Conservation (phyloP, 2,113 vertebrate species). For the Ammodytes marinus region DNA sequence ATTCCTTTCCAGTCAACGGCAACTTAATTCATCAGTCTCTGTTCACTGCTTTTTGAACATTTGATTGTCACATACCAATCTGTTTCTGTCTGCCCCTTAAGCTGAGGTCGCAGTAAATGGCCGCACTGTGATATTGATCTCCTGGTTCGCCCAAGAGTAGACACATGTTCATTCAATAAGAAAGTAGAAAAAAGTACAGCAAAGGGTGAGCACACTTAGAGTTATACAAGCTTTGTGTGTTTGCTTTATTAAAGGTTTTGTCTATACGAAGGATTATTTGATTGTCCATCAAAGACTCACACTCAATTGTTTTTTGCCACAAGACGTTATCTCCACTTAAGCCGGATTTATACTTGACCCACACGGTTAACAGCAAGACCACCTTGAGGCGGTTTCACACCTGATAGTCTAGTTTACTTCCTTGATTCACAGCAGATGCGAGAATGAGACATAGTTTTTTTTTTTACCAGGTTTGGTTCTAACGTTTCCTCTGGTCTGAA, state of each 20-base stretch:
- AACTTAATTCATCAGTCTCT: slow-evolving; percentile 21
- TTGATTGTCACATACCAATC: slow-evolving; percentile 67
- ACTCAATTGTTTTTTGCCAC: neutral
- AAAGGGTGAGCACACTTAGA: slow-evolving; percentile 9
- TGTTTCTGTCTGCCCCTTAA: slow-evolving; percentile 53
- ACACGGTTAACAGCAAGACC: neutral
- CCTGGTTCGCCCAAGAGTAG: slow-evolving; percentile 49
- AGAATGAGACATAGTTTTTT: too few species aligned
- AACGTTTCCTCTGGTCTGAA: too few species aligned
- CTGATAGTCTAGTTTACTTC: too few species aligned
- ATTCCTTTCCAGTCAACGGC: slow-evolving; percentile 16
- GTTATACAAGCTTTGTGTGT: neutral
- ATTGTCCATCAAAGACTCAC: neutral
- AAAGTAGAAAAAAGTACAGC: slow-evolving; percentile 41
- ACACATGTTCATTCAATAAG: slow-evolving; percentile 61
- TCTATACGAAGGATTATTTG: neutral
- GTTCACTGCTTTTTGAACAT: slow-evolving; percentile 45
- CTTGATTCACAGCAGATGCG: too few species aligned
- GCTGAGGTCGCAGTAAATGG: slow-evolving; percentile 28
- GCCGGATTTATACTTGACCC: neutral
- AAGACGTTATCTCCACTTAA: neutral
- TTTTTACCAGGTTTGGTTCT: too few species aligned
- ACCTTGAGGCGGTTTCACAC: neutral
- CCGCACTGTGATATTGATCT: slow-evolving; percentile 68
- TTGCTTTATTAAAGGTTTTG: slow-evolving; percentile 4